Evolutionary conservation across 2,113 vertebrate genomes (phyloP).

Genomic region (Psophia crepitans): DNA sequence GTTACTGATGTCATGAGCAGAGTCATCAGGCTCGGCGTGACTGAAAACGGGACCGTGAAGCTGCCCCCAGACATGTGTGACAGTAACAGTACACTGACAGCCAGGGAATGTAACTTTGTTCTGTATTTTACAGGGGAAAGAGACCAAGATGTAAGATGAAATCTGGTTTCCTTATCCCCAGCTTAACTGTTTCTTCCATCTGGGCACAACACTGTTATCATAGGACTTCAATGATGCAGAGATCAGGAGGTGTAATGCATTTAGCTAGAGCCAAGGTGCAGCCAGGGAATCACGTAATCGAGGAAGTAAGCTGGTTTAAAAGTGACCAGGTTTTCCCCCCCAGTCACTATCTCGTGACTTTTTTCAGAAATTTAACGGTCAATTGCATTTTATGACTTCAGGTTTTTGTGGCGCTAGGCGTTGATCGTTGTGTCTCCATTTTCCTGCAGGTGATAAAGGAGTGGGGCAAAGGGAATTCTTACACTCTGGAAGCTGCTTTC

Average conservation of each 20-base stretch:
- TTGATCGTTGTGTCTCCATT: neutral
- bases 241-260: neutral
- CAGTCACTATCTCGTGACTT: neutral
- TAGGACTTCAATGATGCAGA: neutral
- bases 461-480: constrained; percentile 73
- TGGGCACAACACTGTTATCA: neutral
- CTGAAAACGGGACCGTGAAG: neutral
- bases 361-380: neutral
- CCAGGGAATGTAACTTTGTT: neutral
- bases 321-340: neutral
- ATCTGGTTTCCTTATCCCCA: neutral
- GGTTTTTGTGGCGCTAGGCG: neutral
- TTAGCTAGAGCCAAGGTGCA: neutral
- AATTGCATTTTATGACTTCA: neutral
- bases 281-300: neutral
- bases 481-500: constrained; percentile 78
- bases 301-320: neutral
- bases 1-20: neutral
- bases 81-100: neutral
- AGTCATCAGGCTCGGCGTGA: no score
- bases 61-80: neutral
- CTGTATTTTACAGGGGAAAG: neutral
- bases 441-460: constrained; percentile 67
- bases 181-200: neutral
- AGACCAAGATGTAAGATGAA: neutral